Conservation (phyloP, 2,797 vertebrate genomes). For the Heliangelus exortis region DNA sequence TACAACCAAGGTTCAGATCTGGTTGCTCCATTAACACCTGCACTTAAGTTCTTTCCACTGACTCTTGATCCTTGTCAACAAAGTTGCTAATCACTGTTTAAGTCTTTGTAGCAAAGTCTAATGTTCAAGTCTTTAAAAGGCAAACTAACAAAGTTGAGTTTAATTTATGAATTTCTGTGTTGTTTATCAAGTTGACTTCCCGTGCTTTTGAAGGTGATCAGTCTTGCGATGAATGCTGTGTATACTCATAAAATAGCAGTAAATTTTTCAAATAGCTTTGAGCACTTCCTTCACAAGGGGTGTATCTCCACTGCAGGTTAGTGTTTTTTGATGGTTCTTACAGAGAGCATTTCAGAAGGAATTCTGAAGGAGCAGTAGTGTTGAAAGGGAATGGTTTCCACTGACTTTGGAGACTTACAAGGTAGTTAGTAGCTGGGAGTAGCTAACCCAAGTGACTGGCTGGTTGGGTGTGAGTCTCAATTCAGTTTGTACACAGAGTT, state of each 20-base stretch:
- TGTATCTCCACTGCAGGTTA: neutral
- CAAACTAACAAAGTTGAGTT: neutral
- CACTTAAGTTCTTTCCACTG: neutral
- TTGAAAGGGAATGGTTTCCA: neutral
- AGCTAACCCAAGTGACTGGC: neutral
- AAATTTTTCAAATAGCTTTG: neutral
- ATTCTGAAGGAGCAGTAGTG: neutral
- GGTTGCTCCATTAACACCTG: neutral
- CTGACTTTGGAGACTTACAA: accelerated
- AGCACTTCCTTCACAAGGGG: neutral
- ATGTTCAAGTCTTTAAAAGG: neutral
- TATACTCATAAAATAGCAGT: neutral
- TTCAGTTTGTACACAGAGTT: neutral
- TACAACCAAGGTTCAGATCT: neutral
- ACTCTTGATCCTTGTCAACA: neutral
- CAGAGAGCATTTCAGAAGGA: neutral
- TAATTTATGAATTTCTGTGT: neutral
- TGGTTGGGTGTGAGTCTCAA: neutral
- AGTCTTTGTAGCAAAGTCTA: neutral
- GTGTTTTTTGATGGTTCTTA: neutral
- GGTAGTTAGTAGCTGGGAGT: neutral
- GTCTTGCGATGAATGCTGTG: neutral
- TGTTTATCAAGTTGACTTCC: neutral
- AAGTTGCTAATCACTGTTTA: neutral
- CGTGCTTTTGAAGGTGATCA: neutral